Evolutionary conservation across 2,888 invertebrate species (phyloP).

Genomic region (Antheraea assamensis): DNA sequence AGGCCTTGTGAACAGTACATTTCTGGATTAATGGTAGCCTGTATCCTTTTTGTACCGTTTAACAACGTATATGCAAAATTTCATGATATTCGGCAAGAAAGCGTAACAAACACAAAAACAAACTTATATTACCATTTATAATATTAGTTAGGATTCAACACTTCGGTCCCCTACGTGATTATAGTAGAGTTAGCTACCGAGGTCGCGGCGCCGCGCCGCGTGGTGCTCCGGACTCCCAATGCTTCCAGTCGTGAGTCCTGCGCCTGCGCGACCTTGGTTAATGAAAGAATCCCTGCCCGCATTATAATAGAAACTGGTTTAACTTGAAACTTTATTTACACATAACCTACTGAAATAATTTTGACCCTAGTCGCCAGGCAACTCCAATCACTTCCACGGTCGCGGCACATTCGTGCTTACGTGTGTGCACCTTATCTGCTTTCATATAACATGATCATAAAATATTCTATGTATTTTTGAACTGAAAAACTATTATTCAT

Average conservation of each 20-base stretch:
- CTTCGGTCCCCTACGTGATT: no score
- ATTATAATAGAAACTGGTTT: neutral
- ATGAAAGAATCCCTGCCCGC: neutral
- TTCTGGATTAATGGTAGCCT: no score
- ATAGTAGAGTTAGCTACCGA: neutral
- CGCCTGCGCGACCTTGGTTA: neutral
- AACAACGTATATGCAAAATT: no score
- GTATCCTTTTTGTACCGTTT: no score
- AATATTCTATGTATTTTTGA: no score
- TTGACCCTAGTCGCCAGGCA: neutral
- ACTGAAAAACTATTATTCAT: no score
- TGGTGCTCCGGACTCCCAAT: neutral
- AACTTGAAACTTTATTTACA: neutral
- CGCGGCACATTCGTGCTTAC: neutral
- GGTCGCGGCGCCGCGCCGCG: neutral
- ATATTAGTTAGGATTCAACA: no score
- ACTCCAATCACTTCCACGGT: neutral
- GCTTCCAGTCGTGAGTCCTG: neutral
- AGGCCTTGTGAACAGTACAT: no score
- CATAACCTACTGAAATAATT: neutral
- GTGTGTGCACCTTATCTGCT: neutral
- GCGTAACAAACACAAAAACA: no score
- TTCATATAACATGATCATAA: neutral
- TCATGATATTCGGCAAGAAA: no score
- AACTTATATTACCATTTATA: no score